Evolutionary conservation across 2,113 vertebrate genomes (phyloP), one percentile per base, ranked within the genome.

Genomic region (Saguinus midas): DNA sequence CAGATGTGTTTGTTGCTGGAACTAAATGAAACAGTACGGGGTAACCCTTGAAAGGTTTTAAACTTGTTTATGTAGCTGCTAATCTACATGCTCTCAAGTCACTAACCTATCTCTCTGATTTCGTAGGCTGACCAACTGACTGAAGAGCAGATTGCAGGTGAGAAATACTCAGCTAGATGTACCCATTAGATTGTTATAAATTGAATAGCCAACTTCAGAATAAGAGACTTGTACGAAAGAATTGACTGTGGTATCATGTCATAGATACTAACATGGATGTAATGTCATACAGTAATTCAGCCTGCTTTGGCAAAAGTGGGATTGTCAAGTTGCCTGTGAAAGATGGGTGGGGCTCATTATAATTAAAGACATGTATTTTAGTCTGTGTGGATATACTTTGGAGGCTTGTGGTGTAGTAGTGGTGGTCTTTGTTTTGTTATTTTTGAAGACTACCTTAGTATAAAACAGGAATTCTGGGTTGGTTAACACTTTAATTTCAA

Each of bases 71-170:
- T 94, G 23, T 90, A 82, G 52, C 29, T 92, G 45, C 37, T 94
- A 58, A 81, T 78, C 25, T 88, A 6, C n/a, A 79, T 79, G 84
- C 14, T 87, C 27, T 35, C 8, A 87, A 87, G 3, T 91, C 82
- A 94, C 78, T 96, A 61, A 96, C 4, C 14, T 73, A 25, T 55
- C 61, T 97, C 80, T 96, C 45, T 92, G 9, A 89, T 98, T 93
- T 97, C 98, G 73, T 98, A 99, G 99, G 99, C 99, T 99, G 99
- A 99, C 98, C 99, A 99, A 98, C 99, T 99, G 98, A 99, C 99
- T 99, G 99, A 99, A 98, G 99, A 99, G 99, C 99, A 99, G 99
- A 99, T 99, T 99, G 99, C 99, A 98, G 99, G 99, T 99, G 99
- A 99, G 99, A 92, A 32, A 14, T 94, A 50, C 70, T 87, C 43